Evolutionary conservation across 2,113 vertebrate species (phyloP).

Genomic region (Tragelaphus imberbis): DNA sequence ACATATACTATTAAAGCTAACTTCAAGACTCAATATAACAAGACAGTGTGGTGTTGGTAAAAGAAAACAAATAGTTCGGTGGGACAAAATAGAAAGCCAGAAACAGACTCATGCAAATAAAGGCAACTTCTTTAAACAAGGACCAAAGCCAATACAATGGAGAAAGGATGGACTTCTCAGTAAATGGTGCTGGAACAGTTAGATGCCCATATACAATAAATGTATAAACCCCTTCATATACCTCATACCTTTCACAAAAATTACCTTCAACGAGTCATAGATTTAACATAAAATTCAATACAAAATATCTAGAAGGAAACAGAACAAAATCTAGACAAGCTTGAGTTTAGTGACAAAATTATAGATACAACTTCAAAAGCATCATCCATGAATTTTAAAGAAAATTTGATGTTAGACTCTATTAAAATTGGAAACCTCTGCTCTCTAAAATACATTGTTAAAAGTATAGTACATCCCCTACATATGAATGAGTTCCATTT

Average conservation of each 20-base stretch:
- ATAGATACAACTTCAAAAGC: background rate
- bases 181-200: background rate
- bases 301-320: background rate
- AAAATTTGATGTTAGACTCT: background rate
- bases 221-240: background rate
- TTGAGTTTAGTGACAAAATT: background rate
- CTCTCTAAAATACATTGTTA: background rate
- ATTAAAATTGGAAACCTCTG: background rate
- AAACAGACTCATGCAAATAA: background rate
- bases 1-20: background rate
- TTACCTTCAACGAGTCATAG: background rate
- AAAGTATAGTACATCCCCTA: background rate
- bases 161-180: background rate
- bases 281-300: background rate
- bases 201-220: background rate
- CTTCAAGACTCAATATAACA: background rate
- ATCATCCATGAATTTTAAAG: background rate
- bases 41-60: background rate
- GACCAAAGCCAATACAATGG: background rate
- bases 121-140: background rate
- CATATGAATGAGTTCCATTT: background rate
- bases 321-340: background rate
- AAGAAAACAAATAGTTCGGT: background rate
- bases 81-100: background rate
- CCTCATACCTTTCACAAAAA: background rate